These are phyloP conservation scores for Stegophylla sp. DNA, from an alignment of 2,888 invertebrate species.

Conservation along the genomic window DNA sequence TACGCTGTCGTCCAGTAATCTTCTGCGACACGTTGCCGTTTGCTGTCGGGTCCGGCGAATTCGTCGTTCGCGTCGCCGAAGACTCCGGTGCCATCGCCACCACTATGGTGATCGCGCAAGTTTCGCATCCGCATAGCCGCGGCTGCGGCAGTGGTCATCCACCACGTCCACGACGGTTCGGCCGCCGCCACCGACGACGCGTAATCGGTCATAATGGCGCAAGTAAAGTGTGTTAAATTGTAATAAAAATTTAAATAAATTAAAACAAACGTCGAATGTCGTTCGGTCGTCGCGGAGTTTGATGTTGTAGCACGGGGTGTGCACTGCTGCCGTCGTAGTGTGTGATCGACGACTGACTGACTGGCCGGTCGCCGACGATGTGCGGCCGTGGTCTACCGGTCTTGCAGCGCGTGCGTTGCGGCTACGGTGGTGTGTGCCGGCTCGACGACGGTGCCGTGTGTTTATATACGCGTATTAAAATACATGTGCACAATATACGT, in stretches of 20 bases:
- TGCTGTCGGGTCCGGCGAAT: not conserved
- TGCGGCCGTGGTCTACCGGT: not conserved
- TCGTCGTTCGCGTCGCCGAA: conserved; percentile 10
- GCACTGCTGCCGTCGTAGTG: not conserved
- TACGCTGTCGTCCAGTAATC: not conserved
- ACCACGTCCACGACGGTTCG: conserved; percentile 46
- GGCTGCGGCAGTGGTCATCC: conserved; percentile 30
- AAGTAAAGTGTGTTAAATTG: no score
- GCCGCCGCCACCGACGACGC: not conserved
- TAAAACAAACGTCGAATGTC: no score
- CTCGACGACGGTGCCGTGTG: not conserved
- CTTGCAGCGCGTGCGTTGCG: not conserved
- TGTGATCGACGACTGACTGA: conserved; percentile 5
- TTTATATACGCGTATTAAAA: not conserved
- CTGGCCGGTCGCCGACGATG: not conserved
- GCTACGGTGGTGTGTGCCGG: not conserved
- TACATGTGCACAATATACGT: no score
- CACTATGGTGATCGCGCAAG: not conserved
- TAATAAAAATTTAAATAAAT: no score
- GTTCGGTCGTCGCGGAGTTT: not conserved
- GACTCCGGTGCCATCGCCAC: not conserved
- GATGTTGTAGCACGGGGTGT: not conserved
- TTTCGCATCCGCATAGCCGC: conserved; percentile 21
- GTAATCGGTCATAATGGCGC: no score
- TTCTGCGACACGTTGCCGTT: not conserved